phyloP scores from a whole-genome alignment of 2,888 invertebrate genomes.

The Oxytorus armatus region DNA sequence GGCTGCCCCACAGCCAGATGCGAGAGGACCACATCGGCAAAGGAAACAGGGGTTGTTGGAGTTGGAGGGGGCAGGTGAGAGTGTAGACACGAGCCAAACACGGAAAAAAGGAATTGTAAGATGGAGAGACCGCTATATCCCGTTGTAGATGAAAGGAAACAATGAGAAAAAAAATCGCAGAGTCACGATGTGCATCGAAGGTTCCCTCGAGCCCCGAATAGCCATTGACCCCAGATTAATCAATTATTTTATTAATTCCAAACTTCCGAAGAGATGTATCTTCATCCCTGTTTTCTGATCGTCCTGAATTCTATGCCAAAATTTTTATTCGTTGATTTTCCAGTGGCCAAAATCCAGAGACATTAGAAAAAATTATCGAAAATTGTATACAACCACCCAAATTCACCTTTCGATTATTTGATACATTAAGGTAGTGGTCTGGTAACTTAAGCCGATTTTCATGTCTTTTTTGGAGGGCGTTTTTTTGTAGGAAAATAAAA shows the following conservation, averaged over 20 bases:
- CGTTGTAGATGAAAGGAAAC: constrained; percentile 30
- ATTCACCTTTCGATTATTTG: too few species aligned
- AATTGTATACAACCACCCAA: too few species aligned
- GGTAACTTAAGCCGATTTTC: too few species aligned
- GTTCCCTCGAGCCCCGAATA: neutral
- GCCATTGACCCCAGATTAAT: neutral
- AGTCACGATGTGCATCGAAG: constrained; percentile 43
- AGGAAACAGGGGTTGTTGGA: constrained; percentile 34
- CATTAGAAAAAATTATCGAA: too few species aligned
- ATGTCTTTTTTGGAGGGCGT: too few species aligned
- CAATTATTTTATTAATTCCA: too few species aligned
- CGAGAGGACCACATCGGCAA: constrained; percentile 15
- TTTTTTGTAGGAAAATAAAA: too few species aligned
- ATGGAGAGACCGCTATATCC: constrained; percentile 43
- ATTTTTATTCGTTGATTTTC: too few species aligned
- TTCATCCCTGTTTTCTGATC: too few species aligned
- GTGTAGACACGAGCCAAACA: constrained; percentile 70
- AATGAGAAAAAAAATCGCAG: constrained; percentile 24
- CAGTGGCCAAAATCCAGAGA: too few species aligned
- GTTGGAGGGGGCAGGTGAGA: constrained; percentile 78
- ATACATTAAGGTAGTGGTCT: too few species aligned
- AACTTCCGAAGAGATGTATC: constrained; percentile 58
- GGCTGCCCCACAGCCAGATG: constrained; percentile 41
- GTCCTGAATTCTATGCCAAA: too few species aligned
- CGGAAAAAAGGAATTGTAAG: constrained; percentile 20